A percentile compares a stretch with the other conserved stretches of the same genome.
These are phyloP conservation scores for Hemicordylus capensis DNA, from an alignment of 2,113 vertebrate genomes.

Conservation along the genomic window DNA sequence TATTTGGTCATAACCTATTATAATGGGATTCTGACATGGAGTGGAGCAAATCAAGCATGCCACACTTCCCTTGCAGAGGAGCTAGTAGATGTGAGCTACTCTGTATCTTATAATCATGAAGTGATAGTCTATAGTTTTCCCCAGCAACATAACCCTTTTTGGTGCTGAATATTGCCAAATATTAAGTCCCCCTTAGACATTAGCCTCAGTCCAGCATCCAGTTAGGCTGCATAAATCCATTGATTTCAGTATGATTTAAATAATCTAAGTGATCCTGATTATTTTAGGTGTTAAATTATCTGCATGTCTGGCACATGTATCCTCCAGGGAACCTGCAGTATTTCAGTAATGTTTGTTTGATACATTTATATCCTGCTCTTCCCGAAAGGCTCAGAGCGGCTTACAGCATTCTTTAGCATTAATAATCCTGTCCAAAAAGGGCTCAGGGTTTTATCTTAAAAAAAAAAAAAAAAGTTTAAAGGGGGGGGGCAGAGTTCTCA, in stretches of 20 bases:
- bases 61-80: background rate
- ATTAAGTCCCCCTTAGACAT: background rate
- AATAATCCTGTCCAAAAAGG: too few relatives aligned
- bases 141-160: background rate
- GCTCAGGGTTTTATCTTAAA: too few relatives aligned
- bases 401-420: too few relatives aligned
- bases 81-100: background rate
- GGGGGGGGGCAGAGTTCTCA: too few relatives aligned
- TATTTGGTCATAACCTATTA: background rate
- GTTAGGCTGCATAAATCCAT: background rate
- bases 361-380: too few relatives aligned
- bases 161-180: background rate
- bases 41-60: too few relatives aligned
- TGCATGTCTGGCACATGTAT: background rate
- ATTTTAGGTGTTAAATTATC: slow-evolving; percentile 30
- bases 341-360: too few relatives aligned
- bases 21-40: too few relatives aligned
- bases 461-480: too few relatives aligned
- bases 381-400: too few relatives aligned
- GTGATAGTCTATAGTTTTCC: background rate
- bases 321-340: background rate
- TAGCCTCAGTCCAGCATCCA: background rate
- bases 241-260: background rate
- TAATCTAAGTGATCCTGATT: background rate
- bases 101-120: background rate